Conservation (phyloP, 1,140 invertebrate genomes). For the Scaptomyza montana region DNA sequence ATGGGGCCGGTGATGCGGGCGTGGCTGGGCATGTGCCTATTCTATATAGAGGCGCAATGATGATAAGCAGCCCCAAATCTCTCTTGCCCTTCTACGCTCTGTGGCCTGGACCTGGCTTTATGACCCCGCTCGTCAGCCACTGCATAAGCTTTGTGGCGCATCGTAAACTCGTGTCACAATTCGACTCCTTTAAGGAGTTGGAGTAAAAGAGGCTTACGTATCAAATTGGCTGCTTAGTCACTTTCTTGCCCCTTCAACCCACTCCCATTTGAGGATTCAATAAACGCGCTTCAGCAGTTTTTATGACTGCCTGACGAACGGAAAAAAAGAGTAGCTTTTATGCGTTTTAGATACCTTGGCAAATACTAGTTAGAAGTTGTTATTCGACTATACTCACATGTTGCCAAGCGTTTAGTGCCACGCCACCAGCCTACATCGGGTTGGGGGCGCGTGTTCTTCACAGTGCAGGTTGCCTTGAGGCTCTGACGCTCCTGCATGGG, state of each 20-base stretch:
- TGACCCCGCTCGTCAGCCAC: conserved; percentile 45
- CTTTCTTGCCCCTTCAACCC: neutral
- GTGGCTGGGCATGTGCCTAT: conserved; percentile 45
- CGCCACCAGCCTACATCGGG: conserved; percentile 81
- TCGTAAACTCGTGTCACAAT: conserved; percentile 48
- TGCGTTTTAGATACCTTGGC: conserved; percentile 29
- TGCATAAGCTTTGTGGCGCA: conserved; percentile 66
- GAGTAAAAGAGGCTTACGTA: neutral
- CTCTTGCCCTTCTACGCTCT: conserved; percentile 9
- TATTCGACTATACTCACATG: conserved; percentile 66
- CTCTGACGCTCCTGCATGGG: conserved; percentile 79
- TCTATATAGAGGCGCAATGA: conserved; percentile 44
- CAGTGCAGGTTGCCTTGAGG: conserved; percentile 74
- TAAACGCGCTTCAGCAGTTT: conserved; percentile 65
- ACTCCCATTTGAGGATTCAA: conserved; percentile 44
- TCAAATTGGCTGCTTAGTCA: conserved; percentile 22
- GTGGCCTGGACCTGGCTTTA: conserved; percentile 37
- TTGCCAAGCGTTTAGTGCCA: conserved; percentile 71
- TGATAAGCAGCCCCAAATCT: conserved; percentile 60
- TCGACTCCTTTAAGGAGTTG: neutral
- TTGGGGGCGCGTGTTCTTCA: conserved; percentile 74
- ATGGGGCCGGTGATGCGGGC: conserved; percentile 33
- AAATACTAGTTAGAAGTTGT: conserved; percentile 12
- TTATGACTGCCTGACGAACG: conserved; percentile 37
- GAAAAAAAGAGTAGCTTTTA: conserved; percentile 30